Base-by-base conservation (phyloP, 2,888 invertebrate species). In the Aromia moschata region DNA sequence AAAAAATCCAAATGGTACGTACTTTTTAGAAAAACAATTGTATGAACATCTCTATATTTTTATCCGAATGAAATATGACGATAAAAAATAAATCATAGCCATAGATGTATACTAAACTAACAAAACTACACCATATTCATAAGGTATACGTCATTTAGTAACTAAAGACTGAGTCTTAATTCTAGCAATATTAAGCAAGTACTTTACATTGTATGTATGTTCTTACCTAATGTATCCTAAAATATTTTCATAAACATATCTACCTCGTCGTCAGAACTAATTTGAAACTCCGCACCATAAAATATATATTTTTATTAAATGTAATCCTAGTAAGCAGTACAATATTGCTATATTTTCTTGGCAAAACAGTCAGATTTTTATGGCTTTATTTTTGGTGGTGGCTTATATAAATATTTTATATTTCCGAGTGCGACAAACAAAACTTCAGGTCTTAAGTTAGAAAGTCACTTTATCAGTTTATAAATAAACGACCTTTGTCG, bases 401-500 rank as follows among this genome's bases (percentile, higher is more conserved):
- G 17, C 18, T 18, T 40, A n/a, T 16, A 16, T 40, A 40, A 40
- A 40, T 40, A n/a, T 40, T 17, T 40, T 15, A 40, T 17, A 40
- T 40, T 40, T 40, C 17, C 16, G 17, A 40, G 9, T 40, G n/a
- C 40, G n/a, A n/a, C 40, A 40, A 40, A 40, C n/a, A 40, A 17
- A 40, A 18, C 11, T 7, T 18, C 40, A 40, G n/a, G 17, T n/a
- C 25, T 36, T 7, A 40, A 40, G 17, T 18, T n/a, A 40, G 18
- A 18, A 1, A 15, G 25, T 25, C 40, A 40, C 40, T 25, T 40
- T 18, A 40, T 15, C 10, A 5, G 1, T 40, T 17, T 40, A 40
- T 40, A 40, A 40, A 40, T 40, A 40, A 40, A 40, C n/a, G n/a
- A 18, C 40, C 40, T n/a, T n/a, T n/a, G n/a, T n/a, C n/a, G n/a